Percentiles rank a stretch among this genome's conserved stretches.
These are phyloP conservation scores for Coreoperca whiteheadi DNA, from an alignment of 2,113 vertebrate species.

Conservation along the genomic window DNA sequence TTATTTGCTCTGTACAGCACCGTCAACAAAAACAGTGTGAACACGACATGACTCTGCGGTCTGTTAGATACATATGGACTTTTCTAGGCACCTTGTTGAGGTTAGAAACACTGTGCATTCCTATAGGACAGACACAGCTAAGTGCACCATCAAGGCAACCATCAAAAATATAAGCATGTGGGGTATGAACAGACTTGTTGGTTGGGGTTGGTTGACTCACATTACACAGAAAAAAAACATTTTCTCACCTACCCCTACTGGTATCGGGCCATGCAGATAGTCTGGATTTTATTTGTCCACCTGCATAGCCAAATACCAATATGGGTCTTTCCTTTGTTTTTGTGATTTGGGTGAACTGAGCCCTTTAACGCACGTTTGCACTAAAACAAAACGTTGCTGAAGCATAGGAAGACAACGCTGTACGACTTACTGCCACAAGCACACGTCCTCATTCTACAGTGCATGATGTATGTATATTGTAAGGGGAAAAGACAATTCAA, in stretches of 20 bases:
- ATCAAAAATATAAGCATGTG: neutral
- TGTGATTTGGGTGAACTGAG: neutral
- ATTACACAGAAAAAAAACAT: neutral
- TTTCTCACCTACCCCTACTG: no score
- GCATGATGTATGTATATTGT: neutral
- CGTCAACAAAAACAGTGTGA: neutral
- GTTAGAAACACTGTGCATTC: neutral
- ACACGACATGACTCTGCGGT: neutral
- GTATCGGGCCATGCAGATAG: no score
- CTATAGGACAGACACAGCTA: neutral
- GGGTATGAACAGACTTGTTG: neutral
- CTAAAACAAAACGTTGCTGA: no score
- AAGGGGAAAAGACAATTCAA: no score
- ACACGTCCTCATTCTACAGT: neutral
- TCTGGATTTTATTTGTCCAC: neutral
- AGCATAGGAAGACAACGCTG: no score
- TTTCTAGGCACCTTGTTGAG: neutral
- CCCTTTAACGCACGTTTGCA: no score
- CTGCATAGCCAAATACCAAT: neutral
- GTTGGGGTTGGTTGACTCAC: neutral
- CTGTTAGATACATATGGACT: neutral
- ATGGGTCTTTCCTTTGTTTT: neutral
- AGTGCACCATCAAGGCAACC: neutral
- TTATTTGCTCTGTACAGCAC: conserved; percentile 26
- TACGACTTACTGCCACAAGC: neutral